A percentile compares a stretch with the other conserved stretches of the same genome.
Conservation (phyloP, 1,140 invertebrate genomes). For the Drosophila neocordata region DNA sequence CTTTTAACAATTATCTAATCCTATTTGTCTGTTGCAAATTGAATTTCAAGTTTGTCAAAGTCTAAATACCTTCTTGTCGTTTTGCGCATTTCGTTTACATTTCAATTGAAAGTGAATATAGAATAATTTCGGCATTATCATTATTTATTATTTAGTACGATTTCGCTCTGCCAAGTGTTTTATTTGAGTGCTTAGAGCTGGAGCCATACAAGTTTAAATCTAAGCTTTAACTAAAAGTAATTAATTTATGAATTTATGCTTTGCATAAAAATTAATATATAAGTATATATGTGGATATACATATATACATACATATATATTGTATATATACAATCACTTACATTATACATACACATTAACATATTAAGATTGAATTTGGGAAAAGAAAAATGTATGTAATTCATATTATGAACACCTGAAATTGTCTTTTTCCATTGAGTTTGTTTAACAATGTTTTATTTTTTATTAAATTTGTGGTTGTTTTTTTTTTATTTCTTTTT, state of each 20-base stretch:
- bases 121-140: constrained; percentile 16
- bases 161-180: constrained; percentile 32
- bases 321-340: constrained; percentile 36
- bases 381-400: constrained; percentile 49
- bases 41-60: constrained; percentile 62
- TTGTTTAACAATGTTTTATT: constrained; percentile 21
- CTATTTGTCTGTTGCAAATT: constrained; percentile 43
- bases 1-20: constrained; percentile 25
- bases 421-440: constrained; percentile 61
- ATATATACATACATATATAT: background rate
- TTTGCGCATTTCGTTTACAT: background rate
- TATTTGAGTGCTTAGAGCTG: constrained; percentile 12
- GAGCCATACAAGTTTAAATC: constrained; percentile 31
- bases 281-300: constrained; percentile 40
- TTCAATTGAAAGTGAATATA: background rate
- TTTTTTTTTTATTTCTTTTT: constrained; percentile 27
- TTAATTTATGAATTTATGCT: constrained; percentile 50
- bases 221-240: constrained; percentile 28
- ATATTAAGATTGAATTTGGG: background rate
- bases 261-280: constrained; percentile 50
- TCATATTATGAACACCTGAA: constrained; percentile 70
- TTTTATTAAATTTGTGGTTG: constrained; percentile 13
- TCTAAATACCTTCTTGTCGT: background rate
- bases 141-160: constrained; percentile 43
- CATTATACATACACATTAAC: background rate